Base-by-base conservation (phyloP, 2,113 vertebrate genomes). In the Takifugu bimaculatus region DNA sequence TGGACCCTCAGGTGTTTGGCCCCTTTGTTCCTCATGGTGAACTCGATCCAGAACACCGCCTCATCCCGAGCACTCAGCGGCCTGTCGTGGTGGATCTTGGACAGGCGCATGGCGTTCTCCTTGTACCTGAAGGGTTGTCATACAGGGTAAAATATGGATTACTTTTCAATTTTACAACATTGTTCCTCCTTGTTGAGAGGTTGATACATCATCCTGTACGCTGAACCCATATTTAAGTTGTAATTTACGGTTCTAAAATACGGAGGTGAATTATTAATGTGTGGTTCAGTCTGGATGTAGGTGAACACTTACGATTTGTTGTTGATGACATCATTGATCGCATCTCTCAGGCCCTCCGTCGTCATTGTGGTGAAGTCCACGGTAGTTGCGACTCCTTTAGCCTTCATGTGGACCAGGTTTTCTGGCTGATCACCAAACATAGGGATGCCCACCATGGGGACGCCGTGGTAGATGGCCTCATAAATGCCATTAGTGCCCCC, bases 401-500 rank as follows among this genome's bases (percentile, higher is more conserved):
- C 90, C 58, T 69, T 90, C 87, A 96, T 81, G 54, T 92, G 93
- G 60, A 81, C 74, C 2, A 96, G 80, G 80, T 98, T 98, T 65
- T 95, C 92, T 0, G 88, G 91, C 81, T 98, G 95, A 42, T 97
- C 94, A 0, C 53, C 92, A 35, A 96, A 96, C 67, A 96, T 25
- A 13, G 96, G 94, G 15, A 96, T 82, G 4, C 94, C 96, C 60
- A 98, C 90, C 89, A 97, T 90, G 0, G 94, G 96, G 26, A 96
- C 74, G 0, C 92, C 93, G 0, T 98, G 94, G 73, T 95, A 96
- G 76, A 98, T 98, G 27, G 94, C 95, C 85, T 98, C 95, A n/a
- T 96, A 98, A 49, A 98, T 87, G 1, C 95, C 94, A 25, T 98
- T 97, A n/a, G 94, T 91, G 49, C 96, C 94, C 12, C 95, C 95